These are phyloP conservation scores for Andrena camellia DNA, from an alignment of 2,888 invertebrate genomes.

Conservation along the genomic window DNA sequence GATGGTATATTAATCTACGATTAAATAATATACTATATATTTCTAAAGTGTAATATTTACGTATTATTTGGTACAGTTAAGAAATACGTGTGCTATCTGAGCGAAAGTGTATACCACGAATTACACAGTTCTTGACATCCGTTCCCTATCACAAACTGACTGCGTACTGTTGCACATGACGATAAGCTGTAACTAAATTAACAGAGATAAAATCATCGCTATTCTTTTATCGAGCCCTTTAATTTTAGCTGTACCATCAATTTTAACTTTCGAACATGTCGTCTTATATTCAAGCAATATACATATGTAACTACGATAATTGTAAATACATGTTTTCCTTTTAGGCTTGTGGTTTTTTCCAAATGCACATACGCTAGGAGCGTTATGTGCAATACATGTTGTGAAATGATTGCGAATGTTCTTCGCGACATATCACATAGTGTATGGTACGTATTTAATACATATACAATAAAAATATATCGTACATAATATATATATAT, in stretches of 20 bases:
- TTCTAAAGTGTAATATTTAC: too few relatives aligned
- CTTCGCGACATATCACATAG: not conserved
- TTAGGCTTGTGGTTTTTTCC: not conserved
- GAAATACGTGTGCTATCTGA: too few relatives aligned
- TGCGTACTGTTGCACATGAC: not conserved
- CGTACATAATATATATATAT: not conserved
- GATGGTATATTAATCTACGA: too few relatives aligned
- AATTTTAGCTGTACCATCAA: not conserved
- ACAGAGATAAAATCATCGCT: constrained; percentile 5
- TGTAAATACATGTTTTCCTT: not conserved
- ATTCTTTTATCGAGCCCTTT: not conserved
- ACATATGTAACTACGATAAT: not conserved
- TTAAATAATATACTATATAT: too few relatives aligned
- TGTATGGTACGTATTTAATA: not conserved
- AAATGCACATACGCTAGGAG: not conserved
- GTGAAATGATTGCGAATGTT: not conserved
- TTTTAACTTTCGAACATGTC: not conserved
- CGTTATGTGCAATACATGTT: not conserved
- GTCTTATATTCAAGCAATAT: not conserved
- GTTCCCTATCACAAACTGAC: not conserved
- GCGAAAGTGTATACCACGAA: too few relatives aligned
- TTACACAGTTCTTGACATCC: not conserved
- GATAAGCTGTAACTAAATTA: constrained; percentile 3
- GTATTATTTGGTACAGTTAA: too few relatives aligned
- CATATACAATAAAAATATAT: constrained; percentile 9